A percentile compares a stretch with the other conserved stretches of the same genome.
phyloP scores from a whole-genome alignment of 2,113 vertebrate species.

The Lagopus leucura region DNA sequence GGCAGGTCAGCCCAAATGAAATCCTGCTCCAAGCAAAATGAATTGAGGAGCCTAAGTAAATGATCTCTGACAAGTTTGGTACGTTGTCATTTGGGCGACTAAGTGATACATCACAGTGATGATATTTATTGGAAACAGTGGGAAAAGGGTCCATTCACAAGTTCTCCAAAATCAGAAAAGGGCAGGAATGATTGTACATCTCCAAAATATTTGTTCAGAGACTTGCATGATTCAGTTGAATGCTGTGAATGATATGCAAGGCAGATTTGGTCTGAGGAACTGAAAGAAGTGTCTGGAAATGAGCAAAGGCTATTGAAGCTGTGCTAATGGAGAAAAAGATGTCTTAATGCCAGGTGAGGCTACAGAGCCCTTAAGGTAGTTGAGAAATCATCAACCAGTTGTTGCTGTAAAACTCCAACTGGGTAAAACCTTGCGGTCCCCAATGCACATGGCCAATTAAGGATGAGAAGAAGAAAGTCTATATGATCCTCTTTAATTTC shows the following conservation, averaged over 20 bases:
- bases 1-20: not conserved
- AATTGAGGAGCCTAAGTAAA: not conserved
- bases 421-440: not conserved
- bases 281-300: not conserved
- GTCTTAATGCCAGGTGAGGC: not conserved
- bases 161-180: not conserved
- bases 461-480: not conserved
- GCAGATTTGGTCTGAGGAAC: not conserved
- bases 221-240: not conserved
- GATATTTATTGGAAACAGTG: not conserved
- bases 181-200: not conserved
- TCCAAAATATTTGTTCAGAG: not conserved
- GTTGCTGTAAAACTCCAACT: not conserved
- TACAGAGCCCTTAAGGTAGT: not conserved
- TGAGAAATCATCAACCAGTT: not conserved
- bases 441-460: accelerated
- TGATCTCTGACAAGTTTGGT: not conserved
- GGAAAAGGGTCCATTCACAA: not conserved
- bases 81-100: not conserved
- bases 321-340: not conserved
- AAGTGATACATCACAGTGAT: not conserved
- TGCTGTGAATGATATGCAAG: not conserved
- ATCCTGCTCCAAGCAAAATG: not conserved
- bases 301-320: not conserved
- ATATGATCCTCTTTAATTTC: not conserved